Percentiles rank a stretch among this genome's conserved stretches.
Conservation (phyloP, 2,113 vertebrate genomes). For the Strix uralensis region DNA sequence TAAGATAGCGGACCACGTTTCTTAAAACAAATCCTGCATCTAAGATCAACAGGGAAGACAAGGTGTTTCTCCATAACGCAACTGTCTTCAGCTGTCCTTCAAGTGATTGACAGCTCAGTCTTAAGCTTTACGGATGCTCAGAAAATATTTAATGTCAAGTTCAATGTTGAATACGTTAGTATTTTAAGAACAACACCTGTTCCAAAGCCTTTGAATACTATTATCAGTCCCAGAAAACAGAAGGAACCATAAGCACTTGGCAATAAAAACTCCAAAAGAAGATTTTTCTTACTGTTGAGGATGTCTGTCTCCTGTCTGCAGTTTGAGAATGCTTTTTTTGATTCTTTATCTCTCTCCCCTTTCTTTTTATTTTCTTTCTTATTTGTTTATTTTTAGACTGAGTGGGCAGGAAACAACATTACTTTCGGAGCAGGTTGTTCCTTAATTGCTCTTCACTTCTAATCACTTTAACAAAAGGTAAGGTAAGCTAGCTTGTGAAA, state of each 20-base stretch:
- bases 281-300: not conserved
- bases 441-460: not conserved
- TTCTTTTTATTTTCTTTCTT: not conserved
- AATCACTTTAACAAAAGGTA: not conserved
- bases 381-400: not conserved
- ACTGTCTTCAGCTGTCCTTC: not conserved
- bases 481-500: not conserved
- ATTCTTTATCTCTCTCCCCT: not conserved
- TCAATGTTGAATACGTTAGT: not conserved
- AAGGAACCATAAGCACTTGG: not conserved
- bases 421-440: not conserved
- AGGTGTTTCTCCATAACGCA: not conserved
- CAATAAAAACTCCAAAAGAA: not conserved
- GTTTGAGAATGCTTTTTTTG: not conserved
- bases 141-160: not conserved
- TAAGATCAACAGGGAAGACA: not conserved
- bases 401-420: not conserved
- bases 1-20: not conserved
- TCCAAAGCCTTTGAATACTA: constrained; percentile 10
- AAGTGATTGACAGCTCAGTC: not conserved
- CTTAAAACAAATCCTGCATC: not conserved
- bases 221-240: not conserved
- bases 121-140: not conserved
- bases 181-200: constrained; percentile 39
- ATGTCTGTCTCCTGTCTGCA: not conserved